A percentile compares a stretch with the other conserved stretches of the same genome.
Evolutionary conservation across 2,797 vertebrate genomes (phyloP).

Genomic region (Pipistrellus pygmaeus): DNA sequence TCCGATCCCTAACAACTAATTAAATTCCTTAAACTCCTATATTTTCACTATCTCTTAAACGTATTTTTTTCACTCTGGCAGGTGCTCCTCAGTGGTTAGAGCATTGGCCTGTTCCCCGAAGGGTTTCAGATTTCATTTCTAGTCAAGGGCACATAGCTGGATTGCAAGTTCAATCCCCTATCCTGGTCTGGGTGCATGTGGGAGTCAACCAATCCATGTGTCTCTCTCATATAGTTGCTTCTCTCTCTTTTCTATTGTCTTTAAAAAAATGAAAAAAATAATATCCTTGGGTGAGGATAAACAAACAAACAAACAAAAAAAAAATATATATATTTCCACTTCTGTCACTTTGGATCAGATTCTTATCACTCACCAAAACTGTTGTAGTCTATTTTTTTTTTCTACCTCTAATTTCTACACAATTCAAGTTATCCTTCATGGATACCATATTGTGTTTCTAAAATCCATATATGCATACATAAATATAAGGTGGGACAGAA

Average conservation of each 20-base stretch:
- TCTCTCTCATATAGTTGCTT: neutral
- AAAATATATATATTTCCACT: neutral
- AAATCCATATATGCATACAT: neutral
- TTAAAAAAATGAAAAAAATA: neutral
- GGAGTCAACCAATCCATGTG: neutral
- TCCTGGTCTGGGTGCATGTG: neutral
- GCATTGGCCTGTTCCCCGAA: neutral
- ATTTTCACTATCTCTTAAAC: neutral
- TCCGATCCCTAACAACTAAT: neutral
- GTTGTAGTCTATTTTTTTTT: neutral
- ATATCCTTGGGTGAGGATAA: neutral
- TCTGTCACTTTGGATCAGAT: neutral
- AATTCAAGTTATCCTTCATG: neutral
- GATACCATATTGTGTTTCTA: neutral
- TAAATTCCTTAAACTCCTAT: neutral
- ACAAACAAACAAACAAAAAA: neutral
- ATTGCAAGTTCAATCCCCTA: neutral
- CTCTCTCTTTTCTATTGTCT: neutral
- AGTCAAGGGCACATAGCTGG: neutral
- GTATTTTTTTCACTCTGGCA: neutral
- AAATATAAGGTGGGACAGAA: neutral
- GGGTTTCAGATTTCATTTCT: neutral
- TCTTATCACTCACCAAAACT: neutral
- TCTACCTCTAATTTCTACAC: neutral
- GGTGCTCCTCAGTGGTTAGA: neutral